phyloP scores from a whole-genome alignment of 2,113 vertebrate species.

The Lepus timidus region DNA sequence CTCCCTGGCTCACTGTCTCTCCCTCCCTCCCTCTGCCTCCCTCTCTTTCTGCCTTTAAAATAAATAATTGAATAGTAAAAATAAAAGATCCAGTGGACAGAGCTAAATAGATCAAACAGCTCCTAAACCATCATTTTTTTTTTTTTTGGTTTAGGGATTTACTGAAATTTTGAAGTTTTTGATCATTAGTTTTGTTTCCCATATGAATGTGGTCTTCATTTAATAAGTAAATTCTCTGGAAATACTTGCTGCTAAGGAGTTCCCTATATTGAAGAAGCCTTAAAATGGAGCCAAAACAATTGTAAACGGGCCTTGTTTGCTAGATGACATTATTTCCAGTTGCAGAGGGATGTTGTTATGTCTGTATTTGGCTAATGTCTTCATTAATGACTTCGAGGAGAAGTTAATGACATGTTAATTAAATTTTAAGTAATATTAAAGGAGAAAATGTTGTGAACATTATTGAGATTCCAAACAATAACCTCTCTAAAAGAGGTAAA shows the following conservation, averaged over 20 bases:
- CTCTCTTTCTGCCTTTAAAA: no score
- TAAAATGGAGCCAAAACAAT: conserved; percentile 48
- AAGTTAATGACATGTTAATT: conserved; percentile 71
- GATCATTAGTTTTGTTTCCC: not conserved
- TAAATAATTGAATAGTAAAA: no score
- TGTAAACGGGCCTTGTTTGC: conserved; percentile 35
- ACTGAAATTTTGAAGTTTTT: conserved; percentile 18
- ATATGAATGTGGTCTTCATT: not conserved
- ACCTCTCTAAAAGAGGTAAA: conserved; percentile 49
- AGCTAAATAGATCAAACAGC: not conserved
- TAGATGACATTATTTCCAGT: conserved; percentile 45
- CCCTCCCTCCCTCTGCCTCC: no score
- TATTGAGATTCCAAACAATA: conserved; percentile 70
- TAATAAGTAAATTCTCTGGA: conserved; percentile 26
- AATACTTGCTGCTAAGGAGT: conserved; percentile 24
- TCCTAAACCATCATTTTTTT: not conserved
- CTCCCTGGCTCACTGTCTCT: no score
- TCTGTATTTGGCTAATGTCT: conserved; percentile 62
- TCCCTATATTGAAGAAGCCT: not conserved
- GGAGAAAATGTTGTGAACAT: conserved; percentile 62
- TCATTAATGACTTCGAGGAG: conserved; percentile 70
- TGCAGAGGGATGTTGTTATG: conserved; percentile 34
- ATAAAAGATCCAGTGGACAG: not conserved
- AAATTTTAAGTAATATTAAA: conserved; percentile 66
- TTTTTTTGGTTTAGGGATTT: not conserved